Base-by-base conservation (phyloP, 2,888 invertebrate species). In the Embidobia sp. region DNA sequence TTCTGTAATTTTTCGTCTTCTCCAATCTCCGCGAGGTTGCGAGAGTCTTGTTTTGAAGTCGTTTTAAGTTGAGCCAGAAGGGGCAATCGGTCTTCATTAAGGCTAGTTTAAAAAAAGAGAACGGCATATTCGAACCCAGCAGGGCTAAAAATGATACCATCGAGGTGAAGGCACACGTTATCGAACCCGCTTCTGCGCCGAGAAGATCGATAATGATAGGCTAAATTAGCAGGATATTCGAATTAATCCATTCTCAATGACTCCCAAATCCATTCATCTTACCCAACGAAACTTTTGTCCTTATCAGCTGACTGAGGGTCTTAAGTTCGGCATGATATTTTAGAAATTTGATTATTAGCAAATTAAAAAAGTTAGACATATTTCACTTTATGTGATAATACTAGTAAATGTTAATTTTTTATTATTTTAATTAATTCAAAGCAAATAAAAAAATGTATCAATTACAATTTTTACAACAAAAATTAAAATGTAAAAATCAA, bases 191-290 rank as follows among this genome's bases (percentile, higher is more conserved):
- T 46, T 35, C 35, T 19, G 53, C 10, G 10, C 37, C 48, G 16
- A 26, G 33, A 74, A 70, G 70, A 78, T 78, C 78, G 74, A 64
- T 70, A 66, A 80, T 69, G 83, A 81, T 80, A 77, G 78, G 78
- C 70, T 70, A 82, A 84, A 84, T 83, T 84, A 83, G 82, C 83
- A 80, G 81, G 80, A 81, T 82, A 82, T 81, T 82, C 74, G 75
- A 84, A 83, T 85, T 85, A 84, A 85, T 85, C 81, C 79, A 73
- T 80, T 80, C 79, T 78, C 80, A 84, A 83, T 83, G 80, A 81
- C 79, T 81, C 27, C 46, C 37, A 51, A 77, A 76, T 80, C 77
- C 80, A 84, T 85, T 83, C 80, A 80, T 85, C 83, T 85, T 83
- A 1, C 27, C 61, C 35, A 8, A 15, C 53, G 26, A 35, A 57